Conservation (phyloP, 2,797 vertebrate species). For the Gila robusta region DNA sequence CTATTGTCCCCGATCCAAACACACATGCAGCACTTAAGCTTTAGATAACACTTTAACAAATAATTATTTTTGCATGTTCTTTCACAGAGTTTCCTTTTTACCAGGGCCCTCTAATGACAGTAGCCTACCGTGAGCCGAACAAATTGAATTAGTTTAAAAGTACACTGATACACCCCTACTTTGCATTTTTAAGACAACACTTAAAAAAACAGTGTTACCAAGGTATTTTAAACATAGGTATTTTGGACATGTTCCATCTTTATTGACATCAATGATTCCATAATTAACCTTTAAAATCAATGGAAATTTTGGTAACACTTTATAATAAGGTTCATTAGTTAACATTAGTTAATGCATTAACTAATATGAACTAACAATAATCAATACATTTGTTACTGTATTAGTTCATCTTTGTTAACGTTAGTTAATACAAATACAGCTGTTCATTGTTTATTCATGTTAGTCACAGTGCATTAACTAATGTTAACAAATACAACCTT, state of each 20-base stretch:
- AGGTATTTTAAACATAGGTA: not conserved
- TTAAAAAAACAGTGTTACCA: not conserved
- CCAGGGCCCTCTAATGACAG: constrained; percentile 6
- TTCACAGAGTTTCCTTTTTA: constrained; percentile 14
- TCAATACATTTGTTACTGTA: no score
- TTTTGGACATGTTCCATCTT: not conserved
- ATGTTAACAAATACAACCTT: no score
- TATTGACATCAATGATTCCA: not conserved
- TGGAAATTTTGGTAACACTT: no score
- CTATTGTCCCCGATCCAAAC: constrained; percentile 21
- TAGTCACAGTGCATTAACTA: no score
- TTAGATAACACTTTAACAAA: constrained; percentile 27
- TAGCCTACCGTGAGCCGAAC: not conserved
- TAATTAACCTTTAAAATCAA: not conserved
- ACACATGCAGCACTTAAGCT: constrained; percentile 17
- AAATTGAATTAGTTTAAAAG: constrained; percentile 7
- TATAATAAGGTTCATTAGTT: no score
- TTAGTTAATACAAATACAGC: no score
- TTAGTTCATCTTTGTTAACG: no score
- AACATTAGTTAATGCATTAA: no score
- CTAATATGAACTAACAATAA: no score
- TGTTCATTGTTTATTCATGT: no score
- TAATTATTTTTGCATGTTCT: constrained; percentile 22
- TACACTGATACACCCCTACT: not conserved
- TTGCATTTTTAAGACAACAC: not conserved